A percentile compares a stretch with the other conserved stretches of the same genome.
These are phyloP conservation scores for Seira musarum DNA, from an alignment of 2,888 invertebrate species.

Conservation along the genomic window DNA sequence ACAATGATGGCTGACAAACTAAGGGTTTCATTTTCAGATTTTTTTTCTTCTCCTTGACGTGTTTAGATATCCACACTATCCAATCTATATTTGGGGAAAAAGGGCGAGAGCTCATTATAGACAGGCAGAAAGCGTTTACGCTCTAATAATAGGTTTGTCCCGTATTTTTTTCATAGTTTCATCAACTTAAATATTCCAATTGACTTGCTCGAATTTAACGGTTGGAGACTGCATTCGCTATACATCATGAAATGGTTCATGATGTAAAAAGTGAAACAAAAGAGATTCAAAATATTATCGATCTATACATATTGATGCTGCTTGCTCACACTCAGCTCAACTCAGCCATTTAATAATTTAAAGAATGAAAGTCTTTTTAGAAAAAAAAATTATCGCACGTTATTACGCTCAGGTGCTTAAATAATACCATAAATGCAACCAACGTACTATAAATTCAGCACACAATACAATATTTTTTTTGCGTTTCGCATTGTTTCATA, in stretches of 20 bases:
- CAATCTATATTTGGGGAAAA: constrained; percentile 40
- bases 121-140: constrained; percentile 36
- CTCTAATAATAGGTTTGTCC: constrained; percentile 58
- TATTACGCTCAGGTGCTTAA: no score
- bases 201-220: neutral
- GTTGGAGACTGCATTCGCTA: neutral
- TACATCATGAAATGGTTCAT: neutral
- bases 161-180: constrained; percentile 16
- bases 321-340: neutral
- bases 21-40: constrained; percentile 38
- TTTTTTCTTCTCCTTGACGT: neutral
- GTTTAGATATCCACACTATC: neutral
- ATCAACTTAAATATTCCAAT: neutral
- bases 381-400: no score
- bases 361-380: constrained; percentile 1
- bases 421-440: neutral
- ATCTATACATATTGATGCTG: neutral
- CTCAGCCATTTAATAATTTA: neutral
- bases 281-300: neutral
- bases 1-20: constrained; percentile 31
- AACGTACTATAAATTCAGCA: neutral
- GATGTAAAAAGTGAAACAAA: constrained; percentile 17
- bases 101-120: constrained; percentile 20
- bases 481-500: constrained; percentile 14
- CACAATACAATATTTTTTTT: neutral